Percentiles rank a stretch among this genome's conserved stretches.
These are phyloP conservation scores for Psilanteris sp. DNA, from an alignment of 1,140 invertebrate genomes.

Conservation along the genomic window DNA sequence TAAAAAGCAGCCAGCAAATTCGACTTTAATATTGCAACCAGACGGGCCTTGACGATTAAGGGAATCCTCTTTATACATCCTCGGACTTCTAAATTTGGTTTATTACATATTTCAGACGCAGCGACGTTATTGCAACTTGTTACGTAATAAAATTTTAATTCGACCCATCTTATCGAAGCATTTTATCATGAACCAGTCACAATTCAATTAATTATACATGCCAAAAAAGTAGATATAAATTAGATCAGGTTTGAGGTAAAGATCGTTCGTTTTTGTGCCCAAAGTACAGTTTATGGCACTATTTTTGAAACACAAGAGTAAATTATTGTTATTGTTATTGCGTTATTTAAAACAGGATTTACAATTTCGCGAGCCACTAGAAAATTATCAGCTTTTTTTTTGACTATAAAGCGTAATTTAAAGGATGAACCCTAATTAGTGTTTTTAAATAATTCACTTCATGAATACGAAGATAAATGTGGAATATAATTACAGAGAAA, in stretches of 20 bases:
- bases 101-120: constrained; percentile 34
- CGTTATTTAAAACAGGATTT: not conserved
- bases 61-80: constrained; percentile 45
- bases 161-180: not conserved
- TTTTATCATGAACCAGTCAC: constrained; percentile 7
- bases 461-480: no score
- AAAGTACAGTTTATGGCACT: not conserved
- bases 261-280: not conserved
- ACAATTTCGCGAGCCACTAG: no score
- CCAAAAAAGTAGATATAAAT: constrained; percentile 5
- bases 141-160: constrained; percentile 29
- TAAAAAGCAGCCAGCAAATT: constrained; percentile 30
- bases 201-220: constrained; percentile 37
- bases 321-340: constrained; percentile 6
- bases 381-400: no score
- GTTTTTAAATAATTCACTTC: no score
- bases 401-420: no score
- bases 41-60: constrained; percentile 38
- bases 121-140: constrained; percentile 8
- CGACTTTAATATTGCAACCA: constrained; percentile 34
- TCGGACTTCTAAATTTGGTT: constrained; percentile 39
- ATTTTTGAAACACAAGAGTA: constrained; percentile 1
- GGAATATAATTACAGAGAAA: no score
- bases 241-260: constrained; percentile 2
- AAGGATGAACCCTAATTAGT: no score